Conservation (phyloP, 1,140 invertebrate species). For the Cephus cinctus region DNA sequence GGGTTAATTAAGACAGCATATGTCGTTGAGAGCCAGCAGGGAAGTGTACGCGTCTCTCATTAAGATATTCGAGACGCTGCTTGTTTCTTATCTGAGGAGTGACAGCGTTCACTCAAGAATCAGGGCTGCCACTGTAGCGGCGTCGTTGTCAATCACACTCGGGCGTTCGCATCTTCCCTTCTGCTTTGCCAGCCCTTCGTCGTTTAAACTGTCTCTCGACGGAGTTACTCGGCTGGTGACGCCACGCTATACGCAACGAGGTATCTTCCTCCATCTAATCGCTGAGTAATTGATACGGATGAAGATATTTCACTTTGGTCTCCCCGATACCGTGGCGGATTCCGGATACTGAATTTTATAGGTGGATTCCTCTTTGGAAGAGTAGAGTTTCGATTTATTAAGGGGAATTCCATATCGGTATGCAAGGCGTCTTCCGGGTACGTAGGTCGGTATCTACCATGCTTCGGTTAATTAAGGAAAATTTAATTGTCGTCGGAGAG, state of each 20-base stretch:
- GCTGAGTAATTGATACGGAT: slow-evolving; percentile 58
- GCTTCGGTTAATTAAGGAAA: slow-evolving; percentile 15
- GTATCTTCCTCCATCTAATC: slow-evolving; percentile 57
- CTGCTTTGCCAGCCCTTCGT: slow-evolving; percentile 21
- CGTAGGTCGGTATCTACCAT: slow-evolving; percentile 2
- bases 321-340: too few relatives aligned
- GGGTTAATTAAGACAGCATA: slow-evolving; percentile 32
- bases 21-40: too few relatives aligned
- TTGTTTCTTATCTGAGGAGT: slow-evolving; percentile 49
- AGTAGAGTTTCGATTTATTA: too few relatives aligned
- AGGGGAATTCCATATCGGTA: too few relatives aligned
- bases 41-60: too few relatives aligned
- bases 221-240: not conserved
- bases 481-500: slow-evolving; percentile 22
- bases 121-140: slow-evolving; percentile 37
- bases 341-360: too few relatives aligned
- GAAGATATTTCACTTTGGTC: slow-evolving; percentile 53
- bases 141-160: slow-evolving; percentile 52
- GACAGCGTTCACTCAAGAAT: slow-evolving; percentile 56
- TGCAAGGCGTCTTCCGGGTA: too few relatives aligned
- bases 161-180: slow-evolving; percentile 27
- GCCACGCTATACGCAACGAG: slow-evolving; percentile 15
- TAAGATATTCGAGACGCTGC: slow-evolving; percentile 48
- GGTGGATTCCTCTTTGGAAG: too few relatives aligned
- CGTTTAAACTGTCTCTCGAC: slow-evolving; percentile 21